Conservation (phyloP, 64 coral and sea anemone species). For the Porites lutea region DNA sequence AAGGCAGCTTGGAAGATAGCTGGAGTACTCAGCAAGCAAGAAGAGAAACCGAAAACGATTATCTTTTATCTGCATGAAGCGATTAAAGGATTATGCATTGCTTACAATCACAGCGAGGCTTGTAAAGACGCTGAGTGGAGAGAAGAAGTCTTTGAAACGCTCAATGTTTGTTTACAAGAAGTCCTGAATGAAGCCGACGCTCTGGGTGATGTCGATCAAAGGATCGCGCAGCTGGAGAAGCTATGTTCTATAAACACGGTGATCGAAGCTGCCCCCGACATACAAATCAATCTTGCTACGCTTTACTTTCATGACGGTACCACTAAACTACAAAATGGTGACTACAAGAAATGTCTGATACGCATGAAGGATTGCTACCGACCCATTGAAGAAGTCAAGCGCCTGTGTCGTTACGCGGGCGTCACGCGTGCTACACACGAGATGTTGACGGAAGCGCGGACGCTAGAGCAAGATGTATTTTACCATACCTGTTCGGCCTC, state of each 20-base stretch:
- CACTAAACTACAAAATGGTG: constrained; percentile 66
- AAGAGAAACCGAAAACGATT: constrained; percentile 43
- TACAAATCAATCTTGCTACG: constrained; percentile 58
- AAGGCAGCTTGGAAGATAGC: constrained; percentile 79
- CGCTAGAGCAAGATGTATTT: constrained; percentile 73
- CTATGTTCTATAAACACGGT: constrained; percentile 10
- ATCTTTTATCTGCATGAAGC: constrained; percentile 72
- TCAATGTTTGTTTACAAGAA: constrained; percentile 70
- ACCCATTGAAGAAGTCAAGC: constrained; percentile 79
- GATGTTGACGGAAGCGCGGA: constrained; percentile 18
- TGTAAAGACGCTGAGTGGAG: constrained; percentile 66
- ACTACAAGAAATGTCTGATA: constrained; percentile 73
- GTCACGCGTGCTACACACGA: constrained; percentile 9
- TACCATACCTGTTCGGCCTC: constrained; percentile 69
- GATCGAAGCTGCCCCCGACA: constrained; percentile 1
- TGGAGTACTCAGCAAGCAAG: not conserved
- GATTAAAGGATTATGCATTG: constrained; percentile 49
- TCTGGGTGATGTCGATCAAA: constrained; percentile 46
- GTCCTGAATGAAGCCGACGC: constrained; percentile 28
- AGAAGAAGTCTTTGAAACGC: constrained; percentile 27
- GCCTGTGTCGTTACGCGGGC: not conserved
- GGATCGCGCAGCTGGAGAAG: constrained; percentile 43
- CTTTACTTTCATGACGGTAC: constrained; percentile 74
- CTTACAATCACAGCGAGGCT: constrained; percentile 35
- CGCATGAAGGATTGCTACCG: constrained; percentile 84